Evolutionary conservation across 1,140 invertebrate genomes (phyloP), one percentile per base, ranked within the genome.

Genomic region (Augochlora pura): DNA sequence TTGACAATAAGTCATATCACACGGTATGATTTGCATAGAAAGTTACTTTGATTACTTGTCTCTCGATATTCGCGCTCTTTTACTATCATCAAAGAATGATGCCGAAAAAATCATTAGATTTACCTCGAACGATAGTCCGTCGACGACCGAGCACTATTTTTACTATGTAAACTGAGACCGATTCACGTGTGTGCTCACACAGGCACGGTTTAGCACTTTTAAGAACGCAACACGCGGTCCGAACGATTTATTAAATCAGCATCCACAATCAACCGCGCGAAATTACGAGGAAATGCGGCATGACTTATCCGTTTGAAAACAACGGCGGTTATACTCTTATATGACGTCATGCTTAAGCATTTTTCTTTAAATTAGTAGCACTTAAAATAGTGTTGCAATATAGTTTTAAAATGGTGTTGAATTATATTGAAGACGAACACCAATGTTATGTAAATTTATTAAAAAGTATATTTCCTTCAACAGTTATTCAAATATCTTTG

Each of bases 91-190:
- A 73, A 3, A 42, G 38, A 49, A 77, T 57, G 89, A 91, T 91
- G 89, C 42, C 62, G 65, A 42, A 77, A 82, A 79, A 88, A 88
- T 87, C 69, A 14, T 84, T 87, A 81, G 90, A 91, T 91, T 91
- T 91, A 91, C 90, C 90, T 91, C 77, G 27, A 68, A 72, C 59
- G 64, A 70, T 70, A 57, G 65, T 78, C 80, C 75, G 84, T 79
- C 39, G 62, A 75, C 62, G 32, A 76, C 65, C 64, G 62, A 59
- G 38, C 71, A 74, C 60, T 87, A 84, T 83, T 86, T 88, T 88
- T 81, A 62, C 65, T 73, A 65, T 77, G 62, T 65, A 79, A 80
- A 84, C 77, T 79, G 32, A 87, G 82, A 73, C 64, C 68, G 52
- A 76, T 87, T 84, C 75, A 83, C 83, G 86, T 60, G 18, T 60